Base-by-base conservation (phyloP, 2,888 invertebrate genomes). In the Campoplex nolae region DNA sequence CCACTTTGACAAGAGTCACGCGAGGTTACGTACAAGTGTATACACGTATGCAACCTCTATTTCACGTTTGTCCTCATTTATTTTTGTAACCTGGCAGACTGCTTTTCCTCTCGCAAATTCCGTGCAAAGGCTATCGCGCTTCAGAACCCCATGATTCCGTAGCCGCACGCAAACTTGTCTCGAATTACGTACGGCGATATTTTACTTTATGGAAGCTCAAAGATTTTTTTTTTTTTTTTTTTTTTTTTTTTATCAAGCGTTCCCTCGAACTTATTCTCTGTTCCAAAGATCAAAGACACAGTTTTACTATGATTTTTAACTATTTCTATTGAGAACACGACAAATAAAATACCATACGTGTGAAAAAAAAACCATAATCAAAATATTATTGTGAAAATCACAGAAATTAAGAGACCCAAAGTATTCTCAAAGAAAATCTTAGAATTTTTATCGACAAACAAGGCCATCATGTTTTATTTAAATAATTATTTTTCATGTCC, bases 111-210 rank as follows among this genome's bases (percentile, higher is more conserved):
- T 56, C 79, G 56, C 79, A 75, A 74, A 73, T 70, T 79, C 75
- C 86, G 56, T 70, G 77, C 74, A 75, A 78, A 74, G 84, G 78
- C 70, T 81, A 85, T 87, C 84, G 78, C 68, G 78, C 76, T 83
- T 54, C n/a, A 16, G 68, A 58, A 76, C 76, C 84, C 74, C 78
- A 84, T 87, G 82, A 87, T 87, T 87, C 86, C 62, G 70, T 8
- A 76, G 56, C 65, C 81, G 75, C 84, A 87, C 84, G 84, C 86
- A 84, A 86, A 54, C 86, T 48, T 23, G 68, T 42, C 71, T 73
- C 58, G 73, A 76, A 28, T 81, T 58, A 74, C 71, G 73, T 78
- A 74, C 67, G 51, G 51, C 67, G 76, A 48, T 73, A 74, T 73
- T 78, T 23, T 51, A 42, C 62, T 70, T 71, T 71, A 28, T 51